Conservation (phyloP, 1,140 invertebrate species). For the Lepeophtheirus salmonis region DNA sequence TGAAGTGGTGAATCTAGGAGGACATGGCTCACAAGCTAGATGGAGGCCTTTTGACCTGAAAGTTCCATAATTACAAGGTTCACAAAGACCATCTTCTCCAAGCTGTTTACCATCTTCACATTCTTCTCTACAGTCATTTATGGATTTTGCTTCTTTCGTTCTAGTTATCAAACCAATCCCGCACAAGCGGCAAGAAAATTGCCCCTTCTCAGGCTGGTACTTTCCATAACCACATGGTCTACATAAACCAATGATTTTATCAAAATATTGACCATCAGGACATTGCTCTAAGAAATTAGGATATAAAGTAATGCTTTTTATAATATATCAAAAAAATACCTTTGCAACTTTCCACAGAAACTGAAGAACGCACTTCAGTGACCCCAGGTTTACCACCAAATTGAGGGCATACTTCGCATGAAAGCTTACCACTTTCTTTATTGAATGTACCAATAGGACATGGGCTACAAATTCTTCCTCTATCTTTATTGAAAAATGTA, state of each 20-base stretch:
- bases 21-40: constrained; percentile 69
- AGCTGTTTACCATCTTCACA: constrained; percentile 75
- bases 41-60: constrained; percentile 71
- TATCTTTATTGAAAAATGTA: constrained; percentile 53
- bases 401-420: constrained; percentile 65
- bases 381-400: constrained; percentile 68
- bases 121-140: constrained; percentile 59
- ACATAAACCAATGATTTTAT: constrained; percentile 60
- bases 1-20: constrained; percentile 66
- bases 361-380: constrained; percentile 61
- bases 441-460: constrained; percentile 83
- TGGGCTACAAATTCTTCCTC: constrained; percentile 53
- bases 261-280: constrained; percentile 74
- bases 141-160: constrained; percentile 42
- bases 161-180: constrained; percentile 79
- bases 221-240: constrained; percentile 80
- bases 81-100: constrained; percentile 67
- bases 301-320: too few relatives aligned
- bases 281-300: too few relatives aligned
- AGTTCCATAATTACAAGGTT: constrained; percentile 71
- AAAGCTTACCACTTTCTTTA: constrained; percentile 69
- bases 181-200: constrained; percentile 71
- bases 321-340: too few relatives aligned
- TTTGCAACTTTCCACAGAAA: constrained; percentile 72
- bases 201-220: constrained; percentile 73